These are phyloP conservation scores for Spizaetus ornatus DNA, from an alignment of 2,113 vertebrate genomes.

Conservation along the genomic window DNA sequence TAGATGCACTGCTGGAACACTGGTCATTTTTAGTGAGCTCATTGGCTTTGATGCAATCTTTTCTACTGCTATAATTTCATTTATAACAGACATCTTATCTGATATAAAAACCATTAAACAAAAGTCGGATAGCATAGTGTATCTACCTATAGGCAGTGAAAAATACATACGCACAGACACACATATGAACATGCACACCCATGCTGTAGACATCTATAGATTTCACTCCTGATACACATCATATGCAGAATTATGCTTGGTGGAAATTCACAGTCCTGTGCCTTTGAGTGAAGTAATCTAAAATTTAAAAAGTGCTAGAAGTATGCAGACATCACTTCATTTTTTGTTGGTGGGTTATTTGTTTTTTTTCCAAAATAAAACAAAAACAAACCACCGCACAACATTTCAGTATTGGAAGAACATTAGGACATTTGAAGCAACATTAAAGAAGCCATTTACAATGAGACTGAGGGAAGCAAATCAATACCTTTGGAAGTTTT, in stretches of 20 bases:
- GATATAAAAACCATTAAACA: background rate
- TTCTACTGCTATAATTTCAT: background rate
- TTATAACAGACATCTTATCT: background rate
- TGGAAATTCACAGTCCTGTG: background rate
- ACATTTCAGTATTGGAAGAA: background rate
- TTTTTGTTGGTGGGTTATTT: background rate
- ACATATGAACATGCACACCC: rapidly evolving
- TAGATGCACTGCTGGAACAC: background rate
- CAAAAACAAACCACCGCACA: rapidly evolving
- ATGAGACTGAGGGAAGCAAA: background rate
- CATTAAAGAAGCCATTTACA: background rate
- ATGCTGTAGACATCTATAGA: background rate
- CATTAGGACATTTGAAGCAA: background rate
- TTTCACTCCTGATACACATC: background rate
- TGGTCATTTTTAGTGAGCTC: background rate
- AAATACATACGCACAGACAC: background rate
- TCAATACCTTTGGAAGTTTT: background rate
- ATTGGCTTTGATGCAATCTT: background rate
- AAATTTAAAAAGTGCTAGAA: background rate
- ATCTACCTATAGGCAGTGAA: background rate
- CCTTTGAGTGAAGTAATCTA: background rate
- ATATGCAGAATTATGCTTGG: background rate
- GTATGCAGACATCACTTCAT: background rate
- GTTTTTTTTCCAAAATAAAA: background rate
- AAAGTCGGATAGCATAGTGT: background rate